Base-by-base conservation (phyloP, 2,888 invertebrate genomes). In the Nomada ruficornis region DNA sequence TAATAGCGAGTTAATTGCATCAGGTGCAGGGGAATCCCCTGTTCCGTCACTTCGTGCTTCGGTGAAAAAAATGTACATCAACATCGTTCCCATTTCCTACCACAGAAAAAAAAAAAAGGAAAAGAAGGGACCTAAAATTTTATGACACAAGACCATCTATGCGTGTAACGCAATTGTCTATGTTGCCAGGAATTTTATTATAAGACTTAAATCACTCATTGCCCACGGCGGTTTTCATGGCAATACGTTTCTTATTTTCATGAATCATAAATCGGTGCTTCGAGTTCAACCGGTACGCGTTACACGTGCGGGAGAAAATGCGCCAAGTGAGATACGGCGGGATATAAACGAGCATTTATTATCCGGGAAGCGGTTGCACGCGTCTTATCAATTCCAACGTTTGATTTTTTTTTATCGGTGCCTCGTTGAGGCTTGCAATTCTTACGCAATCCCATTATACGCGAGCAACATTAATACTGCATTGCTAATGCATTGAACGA, bases 1-100 rank as follows among this genome's bases (percentile, higher is more conserved):
- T 91, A 91, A 91, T 91, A 87, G 88, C 88, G 82, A 89, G 87
- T 87, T 91, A 89, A 91, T 92, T 91, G 91, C 88, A 88, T 91
- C 89, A 90, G 86, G 86, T 86, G 84, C 86, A 79, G 82, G 86
- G 65, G 80, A 84, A 85, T 84, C 83, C 88, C 84, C 76, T 84
- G 86, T 86, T 86, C 86, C 89, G 87, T 85, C 88, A 86, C 82
- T 86, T 87, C 85, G 69, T 82, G 36, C 80, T 52, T 59, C 18
- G 55, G 47, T 26, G 68, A 79, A 63, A 60, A 82, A 76, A 77
- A 77, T 72, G 62, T 62, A 74, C 72, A 70, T 42, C 73, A 18
- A 23, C 7, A 10, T 23, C 47, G 29, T 42, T 13, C 2, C n/a
- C 60, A 4, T 26, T 18, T 47, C 44, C 13, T 4, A 11, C 11